A percentile compares a stretch with the other conserved stretches of the same genome.
Evolutionary conservation across 2,797 vertebrate species (phyloP).

Genomic region (Melanogrammus aeglefinus): DNA sequence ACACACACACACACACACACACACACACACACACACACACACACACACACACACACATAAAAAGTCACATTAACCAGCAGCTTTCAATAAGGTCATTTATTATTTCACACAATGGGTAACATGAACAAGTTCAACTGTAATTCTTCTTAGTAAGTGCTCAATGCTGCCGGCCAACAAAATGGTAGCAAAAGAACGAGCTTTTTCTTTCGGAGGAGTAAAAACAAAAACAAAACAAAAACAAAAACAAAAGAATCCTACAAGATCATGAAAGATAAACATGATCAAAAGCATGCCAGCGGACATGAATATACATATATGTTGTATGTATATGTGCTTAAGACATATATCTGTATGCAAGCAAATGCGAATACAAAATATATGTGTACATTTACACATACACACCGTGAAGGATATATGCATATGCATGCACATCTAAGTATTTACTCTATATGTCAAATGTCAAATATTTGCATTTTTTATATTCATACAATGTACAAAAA

Average conservation of each 20-base stretch:
- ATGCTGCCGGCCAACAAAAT: slow-evolving; percentile 92
- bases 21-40: no score
- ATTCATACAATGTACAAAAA: slow-evolving; percentile 99
- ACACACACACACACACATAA: no score
- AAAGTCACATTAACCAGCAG: slow-evolving; percentile 33
- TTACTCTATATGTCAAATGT: slow-evolving; percentile 83
- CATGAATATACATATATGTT: slow-evolving; percentile 83
- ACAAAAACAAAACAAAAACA: slow-evolving; percentile 63
- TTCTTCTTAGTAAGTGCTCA: slow-evolving; percentile 97
- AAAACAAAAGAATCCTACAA: slow-evolving; percentile 83
- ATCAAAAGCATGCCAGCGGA: slow-evolving; percentile 96
- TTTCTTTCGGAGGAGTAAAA: slow-evolving; percentile 80
- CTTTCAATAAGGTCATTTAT: slow-evolving; percentile 86
- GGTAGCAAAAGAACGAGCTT: slow-evolving; percentile 95
- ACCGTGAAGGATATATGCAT: slow-evolving; percentile 81
- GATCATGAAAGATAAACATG: slow-evolving; percentile 97
- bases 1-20: no score
- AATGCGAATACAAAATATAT: slow-evolving; percentile 81
- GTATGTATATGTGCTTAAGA: slow-evolving; percentile 81
- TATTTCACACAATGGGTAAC: slow-evolving; percentile 99
- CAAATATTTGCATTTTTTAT: slow-evolving; percentile 85
- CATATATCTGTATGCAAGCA: slow-evolving; percentile 78
- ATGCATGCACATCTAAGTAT: slow-evolving; percentile 81
- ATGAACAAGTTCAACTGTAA: slow-evolving; percentile 98
- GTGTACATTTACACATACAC: slow-evolving; percentile 79